phyloP scores from a whole-genome alignment of 2,888 invertebrate genomes.

The Sabellastarte sp. region DNA sequence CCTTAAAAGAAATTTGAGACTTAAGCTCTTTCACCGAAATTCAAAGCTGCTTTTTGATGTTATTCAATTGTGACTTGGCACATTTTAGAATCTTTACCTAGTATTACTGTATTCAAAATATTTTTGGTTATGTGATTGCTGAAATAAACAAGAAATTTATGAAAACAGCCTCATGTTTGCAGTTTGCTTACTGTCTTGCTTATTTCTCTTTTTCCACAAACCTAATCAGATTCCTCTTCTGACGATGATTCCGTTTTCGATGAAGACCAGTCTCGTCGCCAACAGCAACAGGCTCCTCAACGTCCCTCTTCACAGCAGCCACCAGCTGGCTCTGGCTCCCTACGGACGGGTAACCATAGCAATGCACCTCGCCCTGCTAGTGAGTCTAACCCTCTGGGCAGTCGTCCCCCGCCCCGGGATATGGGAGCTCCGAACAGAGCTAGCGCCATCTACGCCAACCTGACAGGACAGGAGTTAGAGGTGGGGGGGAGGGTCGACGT shows the following conservation, averaged over 20 bases:
- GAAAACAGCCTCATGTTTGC: no score
- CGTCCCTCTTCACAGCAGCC: constrained; percentile 4
- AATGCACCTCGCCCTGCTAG: constrained; percentile 23
- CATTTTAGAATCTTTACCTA: no score
- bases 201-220: background rate
- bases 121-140: no score
- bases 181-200: no score
- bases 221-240: constrained; percentile 44
- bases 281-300: constrained; percentile 28
- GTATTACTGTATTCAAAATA: no score
- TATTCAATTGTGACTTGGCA: no score
- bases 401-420: background rate
- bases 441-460: constrained; percentile 43
- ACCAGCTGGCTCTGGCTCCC: constrained; percentile 14
- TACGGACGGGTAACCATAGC: background rate
- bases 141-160: no score
- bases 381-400: constrained; percentile 8
- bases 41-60: no score
- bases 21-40: no score
- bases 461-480: no score
- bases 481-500: constrained; percentile 2
- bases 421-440: constrained; percentile 8
- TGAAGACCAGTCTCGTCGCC: constrained; percentile 45
- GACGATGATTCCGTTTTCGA: constrained; percentile 53
- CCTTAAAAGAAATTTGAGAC: no score